Evolutionary conservation across 2,113 vertebrate genomes (phyloP), one percentile per base, ranked within the genome.

Genomic region (Perccottus glenii): DNA sequence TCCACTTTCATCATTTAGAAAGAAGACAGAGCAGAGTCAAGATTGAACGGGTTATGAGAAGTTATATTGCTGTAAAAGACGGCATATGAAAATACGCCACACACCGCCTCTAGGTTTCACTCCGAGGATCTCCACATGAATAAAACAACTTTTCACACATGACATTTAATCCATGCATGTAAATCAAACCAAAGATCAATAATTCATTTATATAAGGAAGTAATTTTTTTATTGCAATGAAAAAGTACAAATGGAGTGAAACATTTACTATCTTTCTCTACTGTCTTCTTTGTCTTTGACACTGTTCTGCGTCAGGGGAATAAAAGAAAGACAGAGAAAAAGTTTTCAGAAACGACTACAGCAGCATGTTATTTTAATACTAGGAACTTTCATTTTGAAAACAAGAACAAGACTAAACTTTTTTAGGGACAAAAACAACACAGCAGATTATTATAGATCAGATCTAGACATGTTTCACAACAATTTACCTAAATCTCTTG

Each of bases 81-180:
- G 59, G 81, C 58, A 77, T 91, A 88, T 93, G 91, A 85, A 83
- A 93, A 88, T 85, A 88, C 84, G 91, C 82, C 89, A 85, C 76
- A 84, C 64, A 68, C 77, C 80, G 87, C 91, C 88, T 87, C 91
- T 92, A 90, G 92, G 92, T 93, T 93, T 94, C 88, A 91, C 93
- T 93, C 92, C 76, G 88, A 92, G 90, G 92, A 94, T 94, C 91
- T 92, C 88, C 83, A 87, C 90, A 93, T 94, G 94, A 95, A 95
- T 95, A 94, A 95, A 96, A 90, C 84, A 94, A 94, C 92, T 95
- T 95, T 94, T 96, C 94, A 95, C 94, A 95, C 83, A 89, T 94
- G 93, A 94, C 94, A 95, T 96, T 96, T 95, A 95, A 95, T 96
- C 90, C 92, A 91, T 93, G 85, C 93, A 92, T 94, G 93, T 96